These are phyloP conservation scores for Siniperca obscura DNA, from an alignment of 2,797 vertebrate genomes.

Conservation along the genomic window DNA sequence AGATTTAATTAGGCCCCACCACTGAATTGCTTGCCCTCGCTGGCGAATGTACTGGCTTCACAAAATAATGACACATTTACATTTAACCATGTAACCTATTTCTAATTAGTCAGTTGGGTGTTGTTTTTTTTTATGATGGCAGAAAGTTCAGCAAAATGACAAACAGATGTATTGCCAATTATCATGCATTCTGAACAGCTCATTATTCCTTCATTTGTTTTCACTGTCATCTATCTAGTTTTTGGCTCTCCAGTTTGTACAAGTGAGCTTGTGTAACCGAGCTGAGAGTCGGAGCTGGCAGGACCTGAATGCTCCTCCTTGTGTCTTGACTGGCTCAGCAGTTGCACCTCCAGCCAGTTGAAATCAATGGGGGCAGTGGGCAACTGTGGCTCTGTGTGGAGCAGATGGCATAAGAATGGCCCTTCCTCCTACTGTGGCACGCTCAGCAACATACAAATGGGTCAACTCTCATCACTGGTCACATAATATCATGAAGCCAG, in stretches of 20 bases:
- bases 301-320: slow-evolving; percentile 82
- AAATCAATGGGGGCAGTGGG: slow-evolving; percentile 78
- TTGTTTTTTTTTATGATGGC: slow-evolving; percentile 68
- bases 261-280: slow-evolving; percentile 75
- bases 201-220: slow-evolving; percentile 79
- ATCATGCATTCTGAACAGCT: slow-evolving; percentile 76
- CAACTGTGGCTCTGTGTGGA: slow-evolving; percentile 78
- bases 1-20: slow-evolving; percentile 83
- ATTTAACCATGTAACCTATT: slow-evolving; percentile 84
- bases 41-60: slow-evolving; percentile 54
- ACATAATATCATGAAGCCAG: slow-evolving; percentile 51
- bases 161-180: slow-evolving; percentile 87
- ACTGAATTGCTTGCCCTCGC: slow-evolving; percentile 68
- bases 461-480: slow-evolving; percentile 56
- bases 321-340: slow-evolving; percentile 75
- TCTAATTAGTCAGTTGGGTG: slow-evolving; percentile 87
- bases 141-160: slow-evolving; percentile 86
- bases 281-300: slow-evolving; percentile 76
- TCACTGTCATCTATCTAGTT: slow-evolving; percentile 57
- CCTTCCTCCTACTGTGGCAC: slow-evolving; percentile 69
- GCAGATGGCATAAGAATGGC: slow-evolving; percentile 85
- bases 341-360: slow-evolving; percentile 77
- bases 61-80: slow-evolving; percentile 88
- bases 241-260: slow-evolving; percentile 72
- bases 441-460: slow-evolving; percentile 79